Conservation (phyloP, 1,140 invertebrate species). For the Lamellibrachia luymesi region DNA sequence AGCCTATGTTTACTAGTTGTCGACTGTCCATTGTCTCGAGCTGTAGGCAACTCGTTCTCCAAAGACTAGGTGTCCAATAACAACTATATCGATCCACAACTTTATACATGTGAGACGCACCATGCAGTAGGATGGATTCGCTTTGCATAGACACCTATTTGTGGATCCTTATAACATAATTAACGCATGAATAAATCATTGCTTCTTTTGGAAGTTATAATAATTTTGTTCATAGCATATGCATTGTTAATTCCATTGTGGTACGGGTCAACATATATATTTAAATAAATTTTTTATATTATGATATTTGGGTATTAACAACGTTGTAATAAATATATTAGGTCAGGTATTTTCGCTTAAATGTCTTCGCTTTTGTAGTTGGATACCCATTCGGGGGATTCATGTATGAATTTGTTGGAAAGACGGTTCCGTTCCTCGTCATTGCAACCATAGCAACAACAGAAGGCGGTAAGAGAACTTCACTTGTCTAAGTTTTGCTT, state of each 20-base stretch:
- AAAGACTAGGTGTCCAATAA: not conserved
- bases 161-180: not conserved
- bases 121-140: not conserved
- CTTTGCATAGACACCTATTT: not conserved
- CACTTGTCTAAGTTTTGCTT: not conserved
- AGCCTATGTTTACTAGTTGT: not conserved
- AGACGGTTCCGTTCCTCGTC: constrained; percentile 88
- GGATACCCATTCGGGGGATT: constrained; percentile 90
- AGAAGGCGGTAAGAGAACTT: constrained; percentile 72
- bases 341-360: not conserved
- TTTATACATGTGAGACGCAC: not conserved
- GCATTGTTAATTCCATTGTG: not conserved
- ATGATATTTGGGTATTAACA: not conserved
- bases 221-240: not conserved
- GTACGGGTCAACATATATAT: not conserved
- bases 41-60: not conserved
- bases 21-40: not conserved
- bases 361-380: constrained; percentile 33
- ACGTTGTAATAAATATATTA: not conserved
- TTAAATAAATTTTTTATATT: not conserved
- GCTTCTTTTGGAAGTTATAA: too few relatives aligned
- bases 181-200: not conserved
- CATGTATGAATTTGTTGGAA: constrained; percentile 95
- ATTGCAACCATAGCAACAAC: constrained; percentile 82
- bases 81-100: not conserved